phyloP scores from a whole-genome alignment of 2,113 vertebrate species.

The Macroglossus sobrinus region DNA sequence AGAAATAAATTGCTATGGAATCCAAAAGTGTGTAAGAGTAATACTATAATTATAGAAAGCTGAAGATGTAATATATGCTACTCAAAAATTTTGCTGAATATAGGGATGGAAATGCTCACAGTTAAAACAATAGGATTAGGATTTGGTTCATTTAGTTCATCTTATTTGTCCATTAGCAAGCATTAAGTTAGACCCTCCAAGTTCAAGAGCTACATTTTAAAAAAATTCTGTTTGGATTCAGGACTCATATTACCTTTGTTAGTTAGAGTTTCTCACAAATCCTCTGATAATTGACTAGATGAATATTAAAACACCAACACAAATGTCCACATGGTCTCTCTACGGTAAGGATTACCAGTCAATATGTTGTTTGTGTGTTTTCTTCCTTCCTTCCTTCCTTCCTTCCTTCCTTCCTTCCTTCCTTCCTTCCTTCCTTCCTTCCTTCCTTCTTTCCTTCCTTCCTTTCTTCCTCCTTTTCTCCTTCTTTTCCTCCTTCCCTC shows the following conservation, averaged over 20 bases:
- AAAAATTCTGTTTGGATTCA: neutral
- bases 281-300: neutral
- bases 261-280: neutral
- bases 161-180: neutral
- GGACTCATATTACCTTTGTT: neutral
- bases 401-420: neutral
- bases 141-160: neutral
- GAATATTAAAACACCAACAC: neutral
- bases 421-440: fast-evolving
- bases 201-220: neutral
- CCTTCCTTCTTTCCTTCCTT: neutral
- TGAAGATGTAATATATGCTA: neutral
- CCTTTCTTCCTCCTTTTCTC: too few relatives aligned
- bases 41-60: slow-evolving; percentile 35
- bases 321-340: neutral
- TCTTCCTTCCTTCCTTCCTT: neutral
- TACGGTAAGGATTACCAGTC: neutral
- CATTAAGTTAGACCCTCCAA: neutral
- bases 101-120: neutral
- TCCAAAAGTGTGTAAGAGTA: neutral
- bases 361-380: too few relatives aligned
- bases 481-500: fast-evolving
- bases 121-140: neutral
- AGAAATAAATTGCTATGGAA: slow-evolving; percentile 18
- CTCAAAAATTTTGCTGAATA: neutral